Percentiles rank a stretch among this genome's conserved stretches.
phyloP scores from a whole-genome alignment of 2,113 vertebrate genomes.

The Upupa epops region DNA sequence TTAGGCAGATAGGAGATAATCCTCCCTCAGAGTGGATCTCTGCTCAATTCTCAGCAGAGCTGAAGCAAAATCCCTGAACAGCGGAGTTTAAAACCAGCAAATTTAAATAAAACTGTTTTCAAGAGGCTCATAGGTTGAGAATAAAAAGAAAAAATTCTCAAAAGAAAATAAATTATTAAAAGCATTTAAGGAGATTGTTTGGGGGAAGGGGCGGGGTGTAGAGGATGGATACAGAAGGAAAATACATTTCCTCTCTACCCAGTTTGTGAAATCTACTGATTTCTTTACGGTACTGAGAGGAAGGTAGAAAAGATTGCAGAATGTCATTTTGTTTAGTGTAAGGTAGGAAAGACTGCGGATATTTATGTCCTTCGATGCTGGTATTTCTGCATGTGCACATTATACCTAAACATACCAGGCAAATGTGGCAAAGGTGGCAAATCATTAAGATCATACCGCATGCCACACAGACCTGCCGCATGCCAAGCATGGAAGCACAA shows the following conservation, averaged over 20 bases:
- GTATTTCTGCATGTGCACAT: not conserved
- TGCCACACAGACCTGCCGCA: not conserved
- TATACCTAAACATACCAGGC: not conserved
- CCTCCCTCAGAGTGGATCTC: conserved; percentile 21
- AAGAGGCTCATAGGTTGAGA: not conserved
- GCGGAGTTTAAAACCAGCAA: not conserved
- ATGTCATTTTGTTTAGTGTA: too few relatives aligned
- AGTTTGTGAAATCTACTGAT: not conserved
- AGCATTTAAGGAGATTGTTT: not conserved
- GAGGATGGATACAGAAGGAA: not conserved
- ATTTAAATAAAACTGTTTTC: conserved; percentile 8
- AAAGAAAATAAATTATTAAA: not conserved
- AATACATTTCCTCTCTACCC: not conserved
- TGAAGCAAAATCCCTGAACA: not conserved
- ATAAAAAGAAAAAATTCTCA: not conserved
- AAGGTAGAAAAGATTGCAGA: not conserved
- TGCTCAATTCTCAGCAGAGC: conserved; percentile 12
- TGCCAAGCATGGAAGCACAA: not conserved
- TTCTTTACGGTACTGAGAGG: not conserved
- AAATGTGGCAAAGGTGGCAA: not conserved
- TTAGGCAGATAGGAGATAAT: conserved; percentile 57
- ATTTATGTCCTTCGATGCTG: not conserved
- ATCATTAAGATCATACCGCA: not conserved
- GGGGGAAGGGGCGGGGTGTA: not conserved
- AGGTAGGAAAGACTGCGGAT: not conserved